Conservation (phyloP, 2,113 vertebrate species). For the Mionectes macconnelli region DNA sequence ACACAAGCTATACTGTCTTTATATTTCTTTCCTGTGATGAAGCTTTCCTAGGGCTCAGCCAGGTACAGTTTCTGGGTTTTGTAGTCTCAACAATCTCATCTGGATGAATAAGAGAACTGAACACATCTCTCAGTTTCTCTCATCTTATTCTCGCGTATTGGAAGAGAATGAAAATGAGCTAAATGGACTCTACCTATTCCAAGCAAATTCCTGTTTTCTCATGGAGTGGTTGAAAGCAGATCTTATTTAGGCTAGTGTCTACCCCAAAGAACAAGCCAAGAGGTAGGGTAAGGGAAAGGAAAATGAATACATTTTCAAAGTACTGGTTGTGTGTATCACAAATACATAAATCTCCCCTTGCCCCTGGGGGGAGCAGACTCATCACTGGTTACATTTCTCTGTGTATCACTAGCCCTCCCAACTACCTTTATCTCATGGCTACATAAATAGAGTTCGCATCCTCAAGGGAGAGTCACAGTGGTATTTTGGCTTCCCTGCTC, state of each 20-base stretch:
- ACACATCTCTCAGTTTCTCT: not conserved
- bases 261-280: not conserved
- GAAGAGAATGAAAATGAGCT: not conserved
- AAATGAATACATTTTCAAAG: not conserved
- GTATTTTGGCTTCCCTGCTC: not conserved
- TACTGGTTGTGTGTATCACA: not conserved
- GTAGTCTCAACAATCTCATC: not conserved
- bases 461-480: not conserved
- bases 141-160: not conserved
- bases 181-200: not conserved
- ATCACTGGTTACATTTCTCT: not conserved
- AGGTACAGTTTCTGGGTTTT: not conserved
- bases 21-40: not conserved
- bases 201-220: not conserved
- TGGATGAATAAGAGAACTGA: not conserved
- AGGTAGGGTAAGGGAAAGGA: not conserved
- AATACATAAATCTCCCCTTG: not conserved
- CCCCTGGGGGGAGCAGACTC: not conserved
- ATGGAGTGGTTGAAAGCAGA: not conserved
- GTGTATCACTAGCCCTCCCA: not conserved
- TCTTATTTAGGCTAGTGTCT: not conserved
- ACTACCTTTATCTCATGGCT: not conserved
- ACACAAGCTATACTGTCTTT: not conserved
- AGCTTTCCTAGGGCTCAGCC: not conserved
- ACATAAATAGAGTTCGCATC: not conserved